phyloP scores from a whole-genome alignment of 2,797 vertebrate genomes.

The Schizothorax lantsangensis region DNA sequence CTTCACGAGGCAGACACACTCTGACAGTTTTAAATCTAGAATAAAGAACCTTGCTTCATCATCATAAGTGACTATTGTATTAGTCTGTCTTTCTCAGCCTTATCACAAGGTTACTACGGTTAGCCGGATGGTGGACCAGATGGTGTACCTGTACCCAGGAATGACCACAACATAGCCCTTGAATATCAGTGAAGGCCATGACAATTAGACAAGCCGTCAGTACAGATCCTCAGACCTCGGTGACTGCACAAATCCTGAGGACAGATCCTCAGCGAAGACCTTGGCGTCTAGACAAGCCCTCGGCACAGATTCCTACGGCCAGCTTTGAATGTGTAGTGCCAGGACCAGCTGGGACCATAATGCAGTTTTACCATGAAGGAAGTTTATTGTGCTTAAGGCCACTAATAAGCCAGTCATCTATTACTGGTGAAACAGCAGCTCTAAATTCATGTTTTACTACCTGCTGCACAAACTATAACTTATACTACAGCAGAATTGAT shows the following conservation, averaged over 20 bases:
- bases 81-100: background rate
- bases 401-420: background rate
- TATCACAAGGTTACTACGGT: background rate
- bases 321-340: background rate
- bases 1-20: background rate
- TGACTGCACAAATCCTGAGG: background rate
- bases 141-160: background rate
- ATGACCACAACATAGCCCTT: background rate
- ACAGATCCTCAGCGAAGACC: background rate
- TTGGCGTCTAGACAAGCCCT: background rate
- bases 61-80: background rate
- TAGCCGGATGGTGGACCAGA: conserved; percentile 2
- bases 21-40: background rate
- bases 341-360: background rate
- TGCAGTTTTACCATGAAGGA: background rate
- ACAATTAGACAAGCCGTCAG: background rate
- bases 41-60: background rate
- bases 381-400: background rate
- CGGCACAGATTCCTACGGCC: background rate
- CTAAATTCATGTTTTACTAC: background rate
- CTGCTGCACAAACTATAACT: background rate
- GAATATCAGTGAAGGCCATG: background rate
- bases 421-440: background rate
- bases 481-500: background rate
- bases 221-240: background rate